Base-by-base conservation (phyloP, 2,888 invertebrate species). In the Nematopogon swammerdamellus region DNA sequence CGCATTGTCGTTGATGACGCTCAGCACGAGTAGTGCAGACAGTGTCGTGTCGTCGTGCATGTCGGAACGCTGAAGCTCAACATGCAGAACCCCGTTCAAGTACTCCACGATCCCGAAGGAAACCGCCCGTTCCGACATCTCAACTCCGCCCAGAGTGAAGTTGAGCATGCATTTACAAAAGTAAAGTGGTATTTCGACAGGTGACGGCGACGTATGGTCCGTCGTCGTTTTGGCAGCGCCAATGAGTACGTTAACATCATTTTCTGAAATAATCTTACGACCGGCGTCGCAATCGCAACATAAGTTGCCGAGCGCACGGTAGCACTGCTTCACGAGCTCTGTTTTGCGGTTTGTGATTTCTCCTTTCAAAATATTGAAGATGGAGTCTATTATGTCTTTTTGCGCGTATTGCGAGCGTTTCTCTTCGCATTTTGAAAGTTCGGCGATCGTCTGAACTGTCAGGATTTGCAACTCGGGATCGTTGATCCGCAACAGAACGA, bases 291-390 rank as follows among this genome's bases (percentile, higher is more conserved):
- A 92, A 63, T 94, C 89, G 66, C 89, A 95, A 65, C 92, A 93
- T 62, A 95, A 86, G 68, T 95, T 95, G 36, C 93, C 95, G 18
- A 95, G 74, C 2, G 92, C 91, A 59, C 95, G 82, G 57, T 91
- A 90, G 43, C 87, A 84, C 63, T 95, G 91, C 56, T 87, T 87
- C 8, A 86, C 72, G 48, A 86, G 65, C 54, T 85, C 83, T 53
- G 81, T 62, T 52, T 70, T 72, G 11, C 82, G 71, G 17, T 59
- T 43, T 36, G 61, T 63, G 3, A 18, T 53, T 42, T 72, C 70
- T 56, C 59, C 68, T 10, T 65, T 63, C 49, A 88, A 62, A 55
- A 85, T 73, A 49, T 75, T 68, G 49, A 88, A 63, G 54, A 89
- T 77, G 46, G 79, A 79, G 50, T 76, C 69, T 48, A 88, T 82